Percentiles rank a stretch among this genome's conserved stretches.
Evolutionary conservation across 2,888 invertebrate species (phyloP).

Genomic region (Gastrophysa polygoni): DNA sequence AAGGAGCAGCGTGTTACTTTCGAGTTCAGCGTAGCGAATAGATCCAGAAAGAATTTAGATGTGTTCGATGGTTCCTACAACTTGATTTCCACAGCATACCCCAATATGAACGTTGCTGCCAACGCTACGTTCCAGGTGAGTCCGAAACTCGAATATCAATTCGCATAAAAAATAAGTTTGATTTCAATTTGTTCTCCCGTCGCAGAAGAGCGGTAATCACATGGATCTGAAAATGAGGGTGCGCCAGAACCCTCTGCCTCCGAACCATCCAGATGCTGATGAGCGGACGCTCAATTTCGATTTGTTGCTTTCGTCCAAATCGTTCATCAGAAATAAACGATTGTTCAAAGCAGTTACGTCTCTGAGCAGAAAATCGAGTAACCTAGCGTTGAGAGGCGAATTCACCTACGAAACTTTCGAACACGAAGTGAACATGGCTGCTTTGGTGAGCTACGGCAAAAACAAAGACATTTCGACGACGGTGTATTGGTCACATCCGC

Average conservation of each 20-base stretch:
- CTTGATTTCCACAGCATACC: constrained; percentile 77
- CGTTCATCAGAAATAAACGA: constrained; percentile 62
- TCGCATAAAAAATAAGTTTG: too few species aligned
- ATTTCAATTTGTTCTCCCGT: constrained; percentile 12
- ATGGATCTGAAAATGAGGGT: constrained; percentile 74
- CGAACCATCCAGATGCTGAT: constrained; percentile 57
- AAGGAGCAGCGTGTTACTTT: constrained; percentile 63
- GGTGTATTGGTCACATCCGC: constrained; percentile 68
- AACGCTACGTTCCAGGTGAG: constrained; percentile 69
- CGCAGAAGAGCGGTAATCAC: constrained; percentile 72
- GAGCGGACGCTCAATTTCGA: constrained; percentile 67
- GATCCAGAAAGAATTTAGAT: constrained; percentile 64
- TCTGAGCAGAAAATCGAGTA: constrained; percentile 68
- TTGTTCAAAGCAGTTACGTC: constrained; percentile 66
- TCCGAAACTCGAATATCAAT: neutral
- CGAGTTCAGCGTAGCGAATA: constrained; percentile 61
- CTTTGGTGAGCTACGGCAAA: constrained; percentile 63
- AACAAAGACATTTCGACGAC: constrained; percentile 65
- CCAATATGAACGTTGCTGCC: constrained; percentile 72
- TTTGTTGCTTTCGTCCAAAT: constrained; percentile 60
- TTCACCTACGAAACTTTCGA: constrained; percentile 62
- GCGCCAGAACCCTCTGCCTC: constrained; percentile 68
- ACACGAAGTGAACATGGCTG: constrained; percentile 61
- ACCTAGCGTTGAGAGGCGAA: constrained; percentile 68
- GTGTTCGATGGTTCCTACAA: constrained; percentile 70